Conservation (phyloP, 2,797 vertebrate genomes). For the Ceyx erithaca region DNA sequence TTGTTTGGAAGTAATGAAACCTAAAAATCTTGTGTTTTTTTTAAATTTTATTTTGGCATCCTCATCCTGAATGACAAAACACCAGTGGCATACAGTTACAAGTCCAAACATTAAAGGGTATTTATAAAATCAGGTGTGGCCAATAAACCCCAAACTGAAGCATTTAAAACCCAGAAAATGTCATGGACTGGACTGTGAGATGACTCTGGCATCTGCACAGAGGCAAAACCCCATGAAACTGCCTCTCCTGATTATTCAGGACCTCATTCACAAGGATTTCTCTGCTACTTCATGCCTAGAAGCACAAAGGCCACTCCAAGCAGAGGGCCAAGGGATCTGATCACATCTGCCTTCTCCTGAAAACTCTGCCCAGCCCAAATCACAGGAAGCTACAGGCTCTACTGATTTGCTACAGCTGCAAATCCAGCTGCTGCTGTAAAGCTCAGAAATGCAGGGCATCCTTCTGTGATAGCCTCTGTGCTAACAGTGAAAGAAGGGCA, state of each 20-base stretch:
- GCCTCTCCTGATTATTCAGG: neutral
- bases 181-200: neutral
- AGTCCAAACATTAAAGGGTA: neutral
- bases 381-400: neutral
- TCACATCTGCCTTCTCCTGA: neutral
- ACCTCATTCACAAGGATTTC: neutral
- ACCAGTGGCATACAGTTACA: neutral
- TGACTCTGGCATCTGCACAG: neutral
- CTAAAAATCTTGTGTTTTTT: accelerated
- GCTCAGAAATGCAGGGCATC: neutral
- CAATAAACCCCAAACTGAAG: neutral
- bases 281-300: neutral
- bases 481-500: neutral
- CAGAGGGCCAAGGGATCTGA: neutral
- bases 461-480: neutral
- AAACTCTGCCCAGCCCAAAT: neutral
- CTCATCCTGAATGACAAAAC: neutral
- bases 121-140: conserved; percentile 15
- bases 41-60: neutral
- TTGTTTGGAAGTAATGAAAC: neutral
- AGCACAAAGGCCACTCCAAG: neutral
- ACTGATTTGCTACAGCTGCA: neutral
- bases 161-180: neutral
- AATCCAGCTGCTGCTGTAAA: conserved; percentile 3
- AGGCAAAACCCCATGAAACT: neutral